A percentile compares a stretch with the other conserved stretches of the same genome.
These are phyloP conservation scores for Caenorhabditis japonica DNA, from an alignment of 2,888 invertebrate genomes.

Conservation along the genomic window DNA sequence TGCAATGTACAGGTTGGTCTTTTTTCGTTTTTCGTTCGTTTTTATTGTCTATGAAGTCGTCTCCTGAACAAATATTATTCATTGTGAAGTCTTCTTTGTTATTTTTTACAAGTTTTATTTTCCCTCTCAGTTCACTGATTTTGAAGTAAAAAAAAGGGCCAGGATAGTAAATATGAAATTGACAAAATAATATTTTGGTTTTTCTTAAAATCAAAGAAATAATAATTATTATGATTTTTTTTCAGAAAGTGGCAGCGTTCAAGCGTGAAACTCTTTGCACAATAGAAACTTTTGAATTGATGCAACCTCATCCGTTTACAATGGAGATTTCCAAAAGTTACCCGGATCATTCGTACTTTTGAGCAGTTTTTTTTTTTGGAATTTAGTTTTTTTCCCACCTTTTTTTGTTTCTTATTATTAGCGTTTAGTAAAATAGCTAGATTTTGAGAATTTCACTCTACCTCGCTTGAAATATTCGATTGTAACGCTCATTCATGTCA, in stretches of 20 bases:
- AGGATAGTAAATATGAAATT: no score
- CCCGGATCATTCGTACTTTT: slow-evolving; percentile 71
- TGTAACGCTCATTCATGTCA: no score
- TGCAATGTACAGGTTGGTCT: slow-evolving; percentile 61
- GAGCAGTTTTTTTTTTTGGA: no score
- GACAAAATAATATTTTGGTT: no score
- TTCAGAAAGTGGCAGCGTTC: slow-evolving; percentile 77
- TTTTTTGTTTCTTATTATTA: no score
- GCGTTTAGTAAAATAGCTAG: no score
- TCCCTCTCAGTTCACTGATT: slow-evolving; percentile 3
- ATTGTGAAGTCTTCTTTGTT: background rate
- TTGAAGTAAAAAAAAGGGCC: no score
- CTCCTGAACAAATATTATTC: slow-evolving; percentile 7
- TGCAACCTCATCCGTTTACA: slow-evolving; percentile 76
- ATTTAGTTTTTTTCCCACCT: no score
- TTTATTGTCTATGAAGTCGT: slow-evolving; percentile 2
- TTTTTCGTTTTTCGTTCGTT: background rate
- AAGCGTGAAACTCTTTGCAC: slow-evolving; percentile 76
- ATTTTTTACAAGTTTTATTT: background rate
- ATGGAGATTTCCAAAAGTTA: slow-evolving; percentile 76
- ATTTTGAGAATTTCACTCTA: no score
- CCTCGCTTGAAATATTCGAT: no score
- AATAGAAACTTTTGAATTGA: slow-evolving; percentile 76
- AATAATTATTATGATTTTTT: slow-evolving; percentile 8
- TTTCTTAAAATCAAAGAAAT: background rate